Conservation (phyloP, 2,797 vertebrate genomes). For the Macropus fuliginosus region DNA sequence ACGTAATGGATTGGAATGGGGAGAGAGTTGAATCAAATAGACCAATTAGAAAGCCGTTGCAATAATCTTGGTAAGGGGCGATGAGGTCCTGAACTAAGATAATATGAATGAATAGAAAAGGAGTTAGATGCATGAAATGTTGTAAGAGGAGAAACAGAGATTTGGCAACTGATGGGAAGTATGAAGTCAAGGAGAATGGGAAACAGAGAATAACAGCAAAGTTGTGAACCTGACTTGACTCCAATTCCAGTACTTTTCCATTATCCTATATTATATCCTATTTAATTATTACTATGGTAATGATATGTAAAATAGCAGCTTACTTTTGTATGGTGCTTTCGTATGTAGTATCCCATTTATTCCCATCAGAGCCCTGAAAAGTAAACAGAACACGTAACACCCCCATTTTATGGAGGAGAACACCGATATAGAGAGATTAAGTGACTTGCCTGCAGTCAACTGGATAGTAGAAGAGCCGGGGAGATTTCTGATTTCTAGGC, state of each 20-base stretch:
- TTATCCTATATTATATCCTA: background rate
- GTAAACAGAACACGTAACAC: background rate
- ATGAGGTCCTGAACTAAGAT: too few relatives aligned
- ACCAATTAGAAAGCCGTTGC: too few relatives aligned
- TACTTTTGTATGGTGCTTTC: conserved; percentile 36
- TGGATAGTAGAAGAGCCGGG: background rate
- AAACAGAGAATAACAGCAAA: background rate
- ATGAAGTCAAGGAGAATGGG: background rate
- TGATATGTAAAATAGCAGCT: background rate
- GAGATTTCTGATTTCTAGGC: background rate
- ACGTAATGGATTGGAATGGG: too few relatives aligned
- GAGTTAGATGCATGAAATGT: too few relatives aligned
- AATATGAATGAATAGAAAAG: too few relatives aligned
- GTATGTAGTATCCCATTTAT: conserved; percentile 21
- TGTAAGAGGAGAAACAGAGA: too few relatives aligned
- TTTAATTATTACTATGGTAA: background rate
- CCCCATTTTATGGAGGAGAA: background rate
- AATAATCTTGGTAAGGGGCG: too few relatives aligned
- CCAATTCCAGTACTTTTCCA: background rate
- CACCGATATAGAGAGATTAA: background rate
- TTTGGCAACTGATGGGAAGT: too few relatives aligned
- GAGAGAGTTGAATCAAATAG: too few relatives aligned
- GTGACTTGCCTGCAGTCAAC: background rate
- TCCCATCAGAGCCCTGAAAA: background rate
- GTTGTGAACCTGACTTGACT: background rate